These are phyloP conservation scores for Silvanus unidentatus DNA, from an alignment of 2,888 invertebrate species.

Conservation along the genomic window DNA sequence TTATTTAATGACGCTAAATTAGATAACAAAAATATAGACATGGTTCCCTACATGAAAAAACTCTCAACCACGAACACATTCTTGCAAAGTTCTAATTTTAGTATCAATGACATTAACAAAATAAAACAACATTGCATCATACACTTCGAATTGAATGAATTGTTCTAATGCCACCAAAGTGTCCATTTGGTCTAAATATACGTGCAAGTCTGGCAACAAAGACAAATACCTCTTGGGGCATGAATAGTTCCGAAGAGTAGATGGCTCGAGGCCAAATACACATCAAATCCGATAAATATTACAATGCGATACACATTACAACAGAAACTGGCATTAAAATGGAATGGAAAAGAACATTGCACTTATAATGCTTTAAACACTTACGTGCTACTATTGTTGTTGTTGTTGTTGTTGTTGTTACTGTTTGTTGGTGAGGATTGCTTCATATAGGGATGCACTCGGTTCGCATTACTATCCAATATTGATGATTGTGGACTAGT, in stretches of 20 bases:
- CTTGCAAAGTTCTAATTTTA: no score
- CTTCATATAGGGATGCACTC: slow-evolving; percentile 55
- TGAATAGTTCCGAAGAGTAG: not conserved
- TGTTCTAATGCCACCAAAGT: slow-evolving; percentile 31
- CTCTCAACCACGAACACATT: no score
- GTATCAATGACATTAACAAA: no score
- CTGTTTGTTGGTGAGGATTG: slow-evolving; percentile 43
- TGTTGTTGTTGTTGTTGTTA: slow-evolving; percentile 12
- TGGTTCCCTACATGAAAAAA: no score
- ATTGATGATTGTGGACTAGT: slow-evolving; percentile 33
- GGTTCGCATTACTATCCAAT: slow-evolving; percentile 64
- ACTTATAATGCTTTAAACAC: slow-evolving; percentile 11
- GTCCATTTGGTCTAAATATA: slow-evolving; percentile 33
- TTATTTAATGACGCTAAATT: no score
- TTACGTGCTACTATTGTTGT: slow-evolving; percentile 28
- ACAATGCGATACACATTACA: slow-evolving; percentile 17
- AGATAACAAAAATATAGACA: no score
- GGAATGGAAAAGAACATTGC: no score
- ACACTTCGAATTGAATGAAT: slow-evolving; percentile 16
- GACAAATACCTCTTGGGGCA: slow-evolving; percentile 29
- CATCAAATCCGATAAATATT: slow-evolving; percentile 16
- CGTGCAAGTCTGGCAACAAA: slow-evolving; percentile 28
- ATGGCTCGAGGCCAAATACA: slow-evolving; percentile 13
- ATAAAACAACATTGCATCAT: no score
- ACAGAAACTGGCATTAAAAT: slow-evolving; percentile 2